Percentiles rank a stretch among this genome's conserved stretches.
phyloP scores from a whole-genome alignment of 2,797 vertebrate genomes.

The Gobionotothen gibberifrons region DNA sequence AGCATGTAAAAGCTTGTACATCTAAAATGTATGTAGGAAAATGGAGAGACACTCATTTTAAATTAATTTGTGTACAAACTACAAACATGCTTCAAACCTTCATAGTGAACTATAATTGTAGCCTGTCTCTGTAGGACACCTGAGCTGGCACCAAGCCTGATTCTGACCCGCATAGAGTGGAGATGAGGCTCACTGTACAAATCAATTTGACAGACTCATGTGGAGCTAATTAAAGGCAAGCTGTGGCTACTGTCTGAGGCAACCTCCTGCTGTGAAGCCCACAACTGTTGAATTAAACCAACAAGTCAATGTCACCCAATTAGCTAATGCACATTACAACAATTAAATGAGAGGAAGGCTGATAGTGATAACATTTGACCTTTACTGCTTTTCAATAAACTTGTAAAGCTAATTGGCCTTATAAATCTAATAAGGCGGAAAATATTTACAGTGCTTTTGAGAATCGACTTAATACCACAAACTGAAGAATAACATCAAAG shows the following conservation, averaged over 20 bases:
- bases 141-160: neutral
- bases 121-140: neutral
- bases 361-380: neutral
- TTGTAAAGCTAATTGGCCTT: no score
- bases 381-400: no score
- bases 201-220: slow-evolving; percentile 32
- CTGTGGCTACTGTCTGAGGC: slow-evolving; percentile 10
- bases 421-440: no score
- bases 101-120: neutral
- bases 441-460: no score
- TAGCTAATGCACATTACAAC: slow-evolving; percentile 25
- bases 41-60: neutral
- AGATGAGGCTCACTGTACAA: slow-evolving; percentile 10
- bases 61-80: neutral
- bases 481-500: no score
- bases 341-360: neutral
- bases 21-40: neutral
- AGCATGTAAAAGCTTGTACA: neutral
- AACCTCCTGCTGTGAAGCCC: slow-evolving; percentile 10
- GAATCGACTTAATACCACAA: no score
- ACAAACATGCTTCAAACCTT: neutral
- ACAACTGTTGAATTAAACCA: slow-evolving; percentile 23
- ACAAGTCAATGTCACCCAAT: slow-evolving; percentile 6
- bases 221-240: slow-evolving; percentile 41
- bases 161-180: neutral